phyloP scores from a whole-genome alignment of 2,888 invertebrate species.

The Nipponacmea schrenckii region DNA sequence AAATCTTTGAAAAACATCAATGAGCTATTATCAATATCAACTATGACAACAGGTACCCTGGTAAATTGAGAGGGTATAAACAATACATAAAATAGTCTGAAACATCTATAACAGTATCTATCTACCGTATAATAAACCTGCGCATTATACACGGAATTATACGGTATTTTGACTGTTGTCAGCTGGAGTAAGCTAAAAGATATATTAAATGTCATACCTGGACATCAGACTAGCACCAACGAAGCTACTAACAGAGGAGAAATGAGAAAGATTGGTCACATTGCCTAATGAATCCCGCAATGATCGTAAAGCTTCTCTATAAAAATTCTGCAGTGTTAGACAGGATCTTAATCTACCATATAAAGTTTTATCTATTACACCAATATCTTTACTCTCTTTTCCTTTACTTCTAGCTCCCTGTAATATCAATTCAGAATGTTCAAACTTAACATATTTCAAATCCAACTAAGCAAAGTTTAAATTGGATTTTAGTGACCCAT shows the following conservation, averaged over 20 bases:
- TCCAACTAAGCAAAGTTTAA: too few relatives aligned
- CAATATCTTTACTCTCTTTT: constrained; percentile 47
- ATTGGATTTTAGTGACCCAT: too few relatives aligned
- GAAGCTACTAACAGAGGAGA: constrained; percentile 63
- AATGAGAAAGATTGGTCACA: constrained; percentile 58
- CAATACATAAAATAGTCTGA: neutral
- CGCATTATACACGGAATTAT: too few relatives aligned
- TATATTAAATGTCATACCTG: constrained; percentile 3
- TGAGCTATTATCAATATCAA: neutral
- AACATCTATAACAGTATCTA: neutral
- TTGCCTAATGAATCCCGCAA: constrained; percentile 58
- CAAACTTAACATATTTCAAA: too few relatives aligned
- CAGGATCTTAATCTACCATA: constrained; percentile 59
- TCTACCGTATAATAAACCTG: too few relatives aligned
- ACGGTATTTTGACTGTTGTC: too few relatives aligned
- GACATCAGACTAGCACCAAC: constrained; percentile 32
- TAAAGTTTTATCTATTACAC: constrained; percentile 53
- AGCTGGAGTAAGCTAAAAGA: too few relatives aligned
- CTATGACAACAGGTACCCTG: neutral
- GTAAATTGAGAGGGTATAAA: neutral
- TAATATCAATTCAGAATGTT: too few relatives aligned
- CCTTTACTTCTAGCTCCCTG: constrained; percentile 41
- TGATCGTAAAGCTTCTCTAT: constrained; percentile 58
- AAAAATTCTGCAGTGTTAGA: constrained; percentile 59
- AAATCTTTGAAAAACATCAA: constrained; percentile 4